Evolutionary conservation across 2,888 invertebrate species (phyloP).

Genomic region (Leptarthrus brevirostris): DNA sequence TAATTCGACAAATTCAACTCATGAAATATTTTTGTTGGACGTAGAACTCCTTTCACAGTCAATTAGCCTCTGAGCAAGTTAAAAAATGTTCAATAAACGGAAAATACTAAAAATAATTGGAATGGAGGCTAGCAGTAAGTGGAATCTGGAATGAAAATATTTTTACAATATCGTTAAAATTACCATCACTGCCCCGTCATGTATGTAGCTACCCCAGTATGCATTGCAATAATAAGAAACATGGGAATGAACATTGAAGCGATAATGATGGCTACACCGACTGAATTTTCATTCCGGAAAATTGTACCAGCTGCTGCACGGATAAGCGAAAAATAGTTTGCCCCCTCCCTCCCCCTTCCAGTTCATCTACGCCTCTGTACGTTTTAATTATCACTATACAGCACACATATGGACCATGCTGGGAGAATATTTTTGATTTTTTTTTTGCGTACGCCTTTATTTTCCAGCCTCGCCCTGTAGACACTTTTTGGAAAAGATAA

Average conservation of each 20-base stretch:
- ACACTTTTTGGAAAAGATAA: constrained; percentile 10
- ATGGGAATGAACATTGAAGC: not conserved
- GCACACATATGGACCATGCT: not conserved
- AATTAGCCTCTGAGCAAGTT: constrained; percentile 9
- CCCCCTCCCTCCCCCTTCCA: not conserved
- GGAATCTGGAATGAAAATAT: too few species aligned
- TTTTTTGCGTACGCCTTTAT: not conserved
- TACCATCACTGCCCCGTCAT: not conserved
- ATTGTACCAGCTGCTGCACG: too few species aligned
- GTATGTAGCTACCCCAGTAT: too few species aligned
- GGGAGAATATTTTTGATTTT: not conserved
- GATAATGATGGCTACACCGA: constrained; percentile 1
- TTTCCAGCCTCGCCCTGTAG: not conserved
- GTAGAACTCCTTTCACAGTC: constrained; percentile 31
- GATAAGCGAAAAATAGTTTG: not conserved
- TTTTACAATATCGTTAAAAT: not conserved
- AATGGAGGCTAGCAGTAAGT: not conserved
- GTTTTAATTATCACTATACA: constrained; percentile 7
- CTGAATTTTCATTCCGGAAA: not conserved
- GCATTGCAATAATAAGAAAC: constrained; percentile 7
- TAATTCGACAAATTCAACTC: constrained; percentile 10
- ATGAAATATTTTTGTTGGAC: not conserved
- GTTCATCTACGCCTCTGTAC: not conserved
- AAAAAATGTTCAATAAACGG: constrained; percentile 8
- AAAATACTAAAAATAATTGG: not conserved